A percentile compares a stretch with the other conserved stretches of the same genome.
phyloP scores from a whole-genome alignment of 2,888 invertebrate species.

The Craniophora ligustri region DNA sequence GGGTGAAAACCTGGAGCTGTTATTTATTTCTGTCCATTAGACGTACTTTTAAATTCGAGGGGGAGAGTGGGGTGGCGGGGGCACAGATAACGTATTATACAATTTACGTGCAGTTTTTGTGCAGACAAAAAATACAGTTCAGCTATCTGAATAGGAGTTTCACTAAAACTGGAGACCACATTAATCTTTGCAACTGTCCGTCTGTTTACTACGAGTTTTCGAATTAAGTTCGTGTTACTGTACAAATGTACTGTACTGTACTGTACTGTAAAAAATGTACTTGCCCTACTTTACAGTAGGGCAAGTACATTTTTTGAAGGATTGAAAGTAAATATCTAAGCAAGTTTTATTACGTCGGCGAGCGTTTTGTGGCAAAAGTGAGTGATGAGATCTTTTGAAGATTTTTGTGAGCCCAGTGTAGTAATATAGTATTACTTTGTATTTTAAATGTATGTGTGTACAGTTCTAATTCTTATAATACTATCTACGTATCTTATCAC shows the following conservation, averaged over 20 bases:
- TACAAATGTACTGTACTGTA: too few species aligned
- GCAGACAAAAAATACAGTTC: constrained; percentile 56
- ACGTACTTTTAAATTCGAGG: constrained; percentile 43
- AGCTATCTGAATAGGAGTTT: constrained; percentile 71
- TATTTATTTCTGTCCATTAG: constrained; percentile 57
- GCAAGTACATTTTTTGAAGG: background rate
- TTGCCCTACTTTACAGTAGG: too few species aligned
- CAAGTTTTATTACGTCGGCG: too few species aligned
- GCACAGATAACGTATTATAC: constrained; percentile 40
- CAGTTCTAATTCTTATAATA: too few species aligned
- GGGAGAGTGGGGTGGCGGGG: constrained; percentile 44
- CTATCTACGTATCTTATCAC: too few species aligned
- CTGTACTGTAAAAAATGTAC: too few species aligned
- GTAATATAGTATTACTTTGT: too few species aligned
- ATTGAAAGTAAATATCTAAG: too few species aligned
- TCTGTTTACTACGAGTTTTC: constrained; percentile 61
- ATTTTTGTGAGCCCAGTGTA: too few species aligned
- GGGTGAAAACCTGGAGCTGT: constrained; percentile 55
- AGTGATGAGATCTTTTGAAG: too few species aligned
- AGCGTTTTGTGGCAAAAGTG: too few species aligned
- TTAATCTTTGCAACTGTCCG: constrained; percentile 77
- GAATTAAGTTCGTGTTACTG: constrained; percentile 18
- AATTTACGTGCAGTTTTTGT: constrained; percentile 47
- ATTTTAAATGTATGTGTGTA: too few species aligned
- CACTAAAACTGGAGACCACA: constrained; percentile 76